Evolutionary conservation across 1,140 invertebrate genomes (phyloP).

Genomic region (Daktulosphaira vitifoliae): DNA sequence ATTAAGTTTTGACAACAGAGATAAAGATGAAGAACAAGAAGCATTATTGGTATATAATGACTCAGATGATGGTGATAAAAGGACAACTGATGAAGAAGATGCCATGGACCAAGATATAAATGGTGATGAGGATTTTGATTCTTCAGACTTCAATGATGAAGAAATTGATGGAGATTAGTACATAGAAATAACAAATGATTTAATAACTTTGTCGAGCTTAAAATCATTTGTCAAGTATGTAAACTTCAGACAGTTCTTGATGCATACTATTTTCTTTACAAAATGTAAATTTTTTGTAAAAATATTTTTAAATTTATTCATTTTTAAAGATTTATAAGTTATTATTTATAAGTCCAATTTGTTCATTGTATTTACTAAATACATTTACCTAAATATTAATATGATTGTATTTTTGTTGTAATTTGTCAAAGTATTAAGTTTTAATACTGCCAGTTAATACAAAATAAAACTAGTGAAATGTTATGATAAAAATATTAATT

Average conservation of each 20-base stretch:
- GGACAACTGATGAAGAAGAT: slow-evolving; percentile 22
- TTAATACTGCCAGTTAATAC: slow-evolving; percentile 34
- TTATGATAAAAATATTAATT: too few relatives aligned
- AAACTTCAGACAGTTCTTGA: too few relatives aligned
- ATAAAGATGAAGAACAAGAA: slow-evolving; percentile 21
- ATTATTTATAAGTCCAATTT: slow-evolving; percentile 9
- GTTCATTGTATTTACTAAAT: slow-evolving; percentile 7
- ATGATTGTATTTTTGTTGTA: too few relatives aligned
- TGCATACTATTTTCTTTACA: not conserved
- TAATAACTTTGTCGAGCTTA: not conserved
- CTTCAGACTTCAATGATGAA: not conserved
- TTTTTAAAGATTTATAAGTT: not conserved
- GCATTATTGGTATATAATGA: slow-evolving; percentile 11
- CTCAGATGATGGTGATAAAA: slow-evolving; percentile 27
- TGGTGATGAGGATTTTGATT: slow-evolving; percentile 8
- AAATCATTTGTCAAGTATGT: not conserved
- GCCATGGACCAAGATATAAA: slow-evolving; percentile 19
- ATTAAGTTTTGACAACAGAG: not conserved
- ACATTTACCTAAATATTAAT: too few relatives aligned
- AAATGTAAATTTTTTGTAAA: slow-evolving; percentile 11
- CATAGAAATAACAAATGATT: not conserved
- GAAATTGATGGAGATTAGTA: not conserved
- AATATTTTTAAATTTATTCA: slow-evolving; percentile 5
- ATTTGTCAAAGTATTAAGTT: slow-evolving; percentile 3
- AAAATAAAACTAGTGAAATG: too few relatives aligned